A percentile compares a stretch with the other conserved stretches of the same genome.
These are phyloP conservation scores for Hirtodrosophila cameraria DNA, from an alignment of 2,888 invertebrate genomes.

Conservation along the genomic window DNA sequence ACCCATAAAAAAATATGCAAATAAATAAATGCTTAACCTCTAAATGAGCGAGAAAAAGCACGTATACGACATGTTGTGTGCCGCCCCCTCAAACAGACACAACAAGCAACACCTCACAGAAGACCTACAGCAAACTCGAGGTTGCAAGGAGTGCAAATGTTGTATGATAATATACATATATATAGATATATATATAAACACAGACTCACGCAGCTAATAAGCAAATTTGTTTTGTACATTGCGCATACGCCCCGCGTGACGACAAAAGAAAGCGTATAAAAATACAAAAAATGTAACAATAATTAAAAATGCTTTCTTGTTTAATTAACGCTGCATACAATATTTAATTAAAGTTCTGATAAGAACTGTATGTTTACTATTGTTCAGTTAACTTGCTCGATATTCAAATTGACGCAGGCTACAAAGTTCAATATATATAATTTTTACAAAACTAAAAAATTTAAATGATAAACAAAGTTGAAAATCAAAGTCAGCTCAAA, in stretches of 20 bases:
- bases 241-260: conserved; percentile 53
- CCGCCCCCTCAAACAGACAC: conserved; percentile 13
- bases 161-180: conserved; percentile 26
- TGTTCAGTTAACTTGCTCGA: conserved; percentile 37
- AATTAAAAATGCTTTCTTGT: conserved; percentile 71
- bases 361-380: conserved; percentile 16
- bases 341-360: conserved; percentile 55
- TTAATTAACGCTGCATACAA: conserved; percentile 46
- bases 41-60: conserved; percentile 45
- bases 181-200: conserved; percentile 1
- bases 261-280: conserved; percentile 32
- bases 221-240: conserved; percentile 49
- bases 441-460: not conserved
- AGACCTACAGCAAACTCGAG: conserved; percentile 41
- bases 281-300: conserved; percentile 40
- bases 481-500: too few species aligned
- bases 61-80: conserved; percentile 45
- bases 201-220: conserved; percentile 28
- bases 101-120: conserved; percentile 67
- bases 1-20: conserved; percentile 63
- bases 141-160: conserved; percentile 59
- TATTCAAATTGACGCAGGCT: conserved; percentile 50
- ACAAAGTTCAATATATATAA: conserved; percentile 20
- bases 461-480: too few species aligned
- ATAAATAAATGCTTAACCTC: conserved; percentile 73